Base-by-base conservation (phyloP, 1,140 invertebrate genomes). In the Trachymyrmex septentrionalis region DNA sequence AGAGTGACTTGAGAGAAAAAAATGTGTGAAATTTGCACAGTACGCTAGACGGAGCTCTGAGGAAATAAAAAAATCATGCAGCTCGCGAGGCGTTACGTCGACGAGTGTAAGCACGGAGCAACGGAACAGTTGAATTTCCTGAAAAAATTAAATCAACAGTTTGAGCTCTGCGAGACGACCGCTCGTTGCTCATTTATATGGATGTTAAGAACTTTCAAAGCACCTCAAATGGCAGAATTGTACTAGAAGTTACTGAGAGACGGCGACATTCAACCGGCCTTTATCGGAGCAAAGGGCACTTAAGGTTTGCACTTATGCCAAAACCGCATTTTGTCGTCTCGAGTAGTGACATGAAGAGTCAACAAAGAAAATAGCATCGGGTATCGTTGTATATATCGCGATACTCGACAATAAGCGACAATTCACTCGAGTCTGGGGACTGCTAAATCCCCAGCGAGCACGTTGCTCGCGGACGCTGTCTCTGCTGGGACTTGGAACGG, bases 351-450 rank as follows among this genome's bases (percentile, higher is more conserved):
- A 34, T 10, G 34, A 57, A 44, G 21, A 27, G 21, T 59, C 64
- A 59, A 48, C 64, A 71, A 57, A 81, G 64, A 21, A 44, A 71
- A 59, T 81, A 81, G 53, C n/a, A n/a, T 44, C 66, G 63, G n/a
- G 30, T 69, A 57, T 34, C 34, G 9, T 71, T 21, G 50, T 81
- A 16, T 77, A 53, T n/a, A 34, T 21, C 12, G n/a, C 61, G 44
- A 53, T 16, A 67, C 63, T 80, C 44, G 76, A 55, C 44, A 34
- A 34, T 24, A 24, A 81, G 48, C 48, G 27, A 69, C 61, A 9
- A 14, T 10, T 71, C 9, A 19, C 16, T 71, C 44, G 59, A 63
- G 7, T n/a, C 77, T 69, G 77, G 64, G 64, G 21, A 27, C 30
- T 6, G 16, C 21, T 10, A 55, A 50, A 75, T 21, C 69, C 55